Evolutionary conservation across 2,888 invertebrate species (phyloP), one percentile per base, ranked within the genome.

Genomic region (Acrocyrtus sp.): DNA sequence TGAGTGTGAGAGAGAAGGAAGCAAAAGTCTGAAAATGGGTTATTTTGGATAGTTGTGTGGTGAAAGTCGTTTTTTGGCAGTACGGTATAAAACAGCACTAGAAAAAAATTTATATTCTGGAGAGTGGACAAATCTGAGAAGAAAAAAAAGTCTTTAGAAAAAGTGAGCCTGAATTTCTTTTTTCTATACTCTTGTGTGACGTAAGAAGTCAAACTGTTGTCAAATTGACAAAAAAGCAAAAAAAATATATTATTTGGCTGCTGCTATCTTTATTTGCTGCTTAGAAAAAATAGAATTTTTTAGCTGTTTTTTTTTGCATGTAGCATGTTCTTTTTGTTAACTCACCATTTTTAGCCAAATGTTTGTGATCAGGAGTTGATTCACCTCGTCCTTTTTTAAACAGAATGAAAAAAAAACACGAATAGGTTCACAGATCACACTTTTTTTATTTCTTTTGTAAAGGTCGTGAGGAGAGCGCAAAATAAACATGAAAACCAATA

Each of bases 311-410:
- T 43, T 53, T 53, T 15, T 50, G 8, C 58, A 34, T 65, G 56
- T 57, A 41, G 63, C 27, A 29, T 47, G 66, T 62, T 41, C 27
- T 53, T 60, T 74, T 26, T 62, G 73, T 69, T 57, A 72, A 79
- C 94, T 94, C 88, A 95, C 95, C 90, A 95, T 88, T 89, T 95
- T 95, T 83, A 96, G 89, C 96, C 96, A 96, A 87, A 96, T 94
- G 88, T 96, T 96, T 84, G 96, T 94, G 86, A 95, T 94, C 85
- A 96, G 90, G 87, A 96, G 90, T 89, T 96, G 96, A 89, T 96
- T 96, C 88, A 96, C 96, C 88, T 96, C 96, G 87, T 96, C 95
- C 95, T 96, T 82, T 80, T 77, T 77, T n/a, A n/a, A n/a, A 74
- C 65, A 78, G 80, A 82, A 81, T 74, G 67, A 65, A 65, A 65